phyloP scores from a whole-genome alignment of 2,797 vertebrate genomes.

The Crossoptilon crossoptilon region DNA sequence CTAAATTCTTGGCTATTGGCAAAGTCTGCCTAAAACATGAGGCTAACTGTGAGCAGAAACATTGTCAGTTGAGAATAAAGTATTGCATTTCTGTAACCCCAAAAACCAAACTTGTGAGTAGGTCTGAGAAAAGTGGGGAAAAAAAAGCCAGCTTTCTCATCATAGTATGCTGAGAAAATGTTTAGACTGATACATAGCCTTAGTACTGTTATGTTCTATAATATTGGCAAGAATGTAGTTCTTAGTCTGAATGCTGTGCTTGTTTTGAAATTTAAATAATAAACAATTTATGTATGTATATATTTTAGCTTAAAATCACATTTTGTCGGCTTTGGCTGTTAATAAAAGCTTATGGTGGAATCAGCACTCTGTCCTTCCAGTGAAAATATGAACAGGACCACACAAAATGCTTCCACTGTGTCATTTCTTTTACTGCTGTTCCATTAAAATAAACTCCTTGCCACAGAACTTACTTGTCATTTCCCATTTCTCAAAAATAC shows the following conservation, averaged over 20 bases:
- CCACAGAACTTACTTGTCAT: conserved; percentile 77
- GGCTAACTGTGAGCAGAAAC: not conserved
- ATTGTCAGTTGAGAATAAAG: not conserved
- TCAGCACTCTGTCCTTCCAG: conserved; percentile 69
- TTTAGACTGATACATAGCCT: conserved; percentile 64
- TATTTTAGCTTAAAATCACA: conserved; percentile 78
- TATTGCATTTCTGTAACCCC: conserved; percentile 18
- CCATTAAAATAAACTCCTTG: conserved; percentile 76
- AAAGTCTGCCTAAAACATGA: not conserved
- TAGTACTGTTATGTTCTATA: conserved; percentile 55
- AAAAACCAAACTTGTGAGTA: not conserved
- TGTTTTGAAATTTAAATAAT: conserved; percentile 82
- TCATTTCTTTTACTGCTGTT: conserved; percentile 75
- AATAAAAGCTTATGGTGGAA: conserved; percentile 69
- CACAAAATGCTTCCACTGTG: conserved; percentile 80
- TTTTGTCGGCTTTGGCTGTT: conserved; percentile 79
- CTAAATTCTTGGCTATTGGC: conserved; percentile 1
- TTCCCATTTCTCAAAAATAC: conserved; percentile 73
- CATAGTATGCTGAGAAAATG: conserved; percentile 63
- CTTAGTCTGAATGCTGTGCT: conserved; percentile 75
- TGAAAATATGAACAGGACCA: conserved; percentile 81
- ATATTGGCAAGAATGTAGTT: conserved; percentile 53
- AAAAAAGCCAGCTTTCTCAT: conserved; percentile 46
- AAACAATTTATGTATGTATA: conserved; percentile 74
- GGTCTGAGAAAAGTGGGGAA: conserved; percentile 25